phyloP scores from a whole-genome alignment of 2,888 invertebrate genomes.

The Tinea trinotella region DNA sequence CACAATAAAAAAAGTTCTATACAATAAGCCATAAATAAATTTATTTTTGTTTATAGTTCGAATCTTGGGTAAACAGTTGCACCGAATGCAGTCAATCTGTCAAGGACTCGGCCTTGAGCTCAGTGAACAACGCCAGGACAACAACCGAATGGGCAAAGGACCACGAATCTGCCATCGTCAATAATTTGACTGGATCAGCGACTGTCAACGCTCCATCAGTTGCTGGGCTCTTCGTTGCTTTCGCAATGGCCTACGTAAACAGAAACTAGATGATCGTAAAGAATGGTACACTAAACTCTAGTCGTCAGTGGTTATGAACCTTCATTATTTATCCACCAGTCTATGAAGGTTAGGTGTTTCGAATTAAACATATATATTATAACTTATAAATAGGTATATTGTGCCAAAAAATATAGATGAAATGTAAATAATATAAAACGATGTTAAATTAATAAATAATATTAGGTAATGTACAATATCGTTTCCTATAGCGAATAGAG shows the following conservation, averaged over 20 bases:
- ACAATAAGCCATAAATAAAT: neutral
- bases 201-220: constrained; percentile 30
- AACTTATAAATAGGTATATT: no score
- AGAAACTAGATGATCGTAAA: neutral
- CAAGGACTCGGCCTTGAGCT: constrained; percentile 29
- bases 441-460: no score
- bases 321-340: no score
- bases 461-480: no score
- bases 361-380: no score
- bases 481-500: no score
- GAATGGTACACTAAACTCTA: no score
- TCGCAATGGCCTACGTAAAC: neutral
- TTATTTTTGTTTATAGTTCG: constrained; percentile 37
- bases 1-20: no score
- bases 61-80: constrained; percentile 41
- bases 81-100: constrained; percentile 34
- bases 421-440: no score
- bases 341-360: no score
- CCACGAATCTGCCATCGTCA: constrained; percentile 40
- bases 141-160: constrained; percentile 38
- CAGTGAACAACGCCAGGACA: constrained; percentile 31
- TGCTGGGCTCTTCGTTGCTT: constrained; percentile 20
- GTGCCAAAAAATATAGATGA: no score
- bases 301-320: no score
- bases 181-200: constrained; percentile 32